Evolutionary conservation across 2,113 vertebrate species (phyloP), one percentile per base, ranked within the genome.

Genomic region (Prunella himalayana): DNA sequence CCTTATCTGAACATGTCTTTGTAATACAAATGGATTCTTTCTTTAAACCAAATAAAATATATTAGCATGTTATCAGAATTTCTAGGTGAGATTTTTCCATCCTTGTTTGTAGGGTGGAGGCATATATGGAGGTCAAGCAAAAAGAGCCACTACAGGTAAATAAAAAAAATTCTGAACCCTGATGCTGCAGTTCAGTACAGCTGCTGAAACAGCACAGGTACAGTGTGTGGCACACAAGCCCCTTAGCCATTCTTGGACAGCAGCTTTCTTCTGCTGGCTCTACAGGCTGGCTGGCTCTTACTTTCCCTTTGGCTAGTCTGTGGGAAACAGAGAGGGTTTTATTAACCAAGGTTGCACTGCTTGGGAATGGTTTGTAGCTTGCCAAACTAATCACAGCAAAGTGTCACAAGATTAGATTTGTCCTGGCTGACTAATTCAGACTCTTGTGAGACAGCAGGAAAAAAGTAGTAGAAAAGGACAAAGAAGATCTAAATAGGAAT

Each of bases 311-410:
- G 75, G 71, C 75, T 88, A 41, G 50, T 37, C 64, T 71, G 28
- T 56, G 60, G 47, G 80, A 91, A 96, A 96, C 71, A 92, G 88
- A 90, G 88, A 77, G 60, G 60, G 68, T 80, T 94, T 92, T 97
- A 95, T 96, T 94, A 95, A 93, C 68, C 47, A 81, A 68, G 64
- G 86, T 68, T 83, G 76, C 51, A 13, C 51, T 56, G 23, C 90
- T 90, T 3, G 12, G 85, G 79, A 81, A 63, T 54, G 39, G 75
- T 51, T 76, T 64, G 42, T 51, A 70, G 71, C 79, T 78, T 92
- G 93, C 76, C 90, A 95, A 94, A 59, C 90, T 81, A 96, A 94
- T 90, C 92, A 81, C 49, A 68, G 92, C 82, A 39, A 87, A 87
- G 51, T 77, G 75, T 92, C 4, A 4, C 85, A 92, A 92, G 82